Evolutionary conservation across 35 echinoderm and acorn worm genomes (phyloP).

Genomic region (Stichopus chloronotus): DNA sequence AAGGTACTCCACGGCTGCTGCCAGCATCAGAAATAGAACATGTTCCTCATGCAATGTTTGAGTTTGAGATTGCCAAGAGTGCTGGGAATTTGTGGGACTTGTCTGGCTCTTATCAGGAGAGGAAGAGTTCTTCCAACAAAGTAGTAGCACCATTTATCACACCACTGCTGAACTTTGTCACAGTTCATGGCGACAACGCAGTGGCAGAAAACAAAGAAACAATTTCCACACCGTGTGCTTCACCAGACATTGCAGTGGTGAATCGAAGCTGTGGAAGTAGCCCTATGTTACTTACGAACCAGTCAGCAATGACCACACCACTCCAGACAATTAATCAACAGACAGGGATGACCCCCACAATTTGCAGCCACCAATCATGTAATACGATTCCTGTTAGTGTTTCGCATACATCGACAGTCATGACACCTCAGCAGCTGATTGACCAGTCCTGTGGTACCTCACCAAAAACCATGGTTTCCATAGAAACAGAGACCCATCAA

Average conservation of each 20-base stretch:
- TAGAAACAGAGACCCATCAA: not conserved
- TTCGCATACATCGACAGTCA: not conserved
- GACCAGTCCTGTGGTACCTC: not conserved
- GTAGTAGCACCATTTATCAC: not conserved
- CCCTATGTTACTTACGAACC: not conserved
- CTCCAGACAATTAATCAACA: not conserved
- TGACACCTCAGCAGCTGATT: not conserved
- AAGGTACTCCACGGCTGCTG: not conserved
- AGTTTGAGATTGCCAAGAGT: slow-evolving; percentile 20
- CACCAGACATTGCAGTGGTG: not conserved
- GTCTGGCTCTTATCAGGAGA: no score
- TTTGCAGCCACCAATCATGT: not conserved
- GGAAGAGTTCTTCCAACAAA: not conserved
- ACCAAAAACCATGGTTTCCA: not conserved
- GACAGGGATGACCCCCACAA: not conserved
- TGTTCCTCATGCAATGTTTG: not conserved
- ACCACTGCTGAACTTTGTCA: not conserved
- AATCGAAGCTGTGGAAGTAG: not conserved
- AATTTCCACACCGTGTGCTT: not conserved
- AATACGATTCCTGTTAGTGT: not conserved
- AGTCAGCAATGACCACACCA: not conserved
- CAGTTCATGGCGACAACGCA: not conserved
- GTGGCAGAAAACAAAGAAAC: not conserved
- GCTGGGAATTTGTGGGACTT: slow-evolving; percentile 13
- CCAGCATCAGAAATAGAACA: not conserved